phyloP scores from a whole-genome alignment of 2,797 vertebrate genomes.

The Sebastes iracundus region DNA sequence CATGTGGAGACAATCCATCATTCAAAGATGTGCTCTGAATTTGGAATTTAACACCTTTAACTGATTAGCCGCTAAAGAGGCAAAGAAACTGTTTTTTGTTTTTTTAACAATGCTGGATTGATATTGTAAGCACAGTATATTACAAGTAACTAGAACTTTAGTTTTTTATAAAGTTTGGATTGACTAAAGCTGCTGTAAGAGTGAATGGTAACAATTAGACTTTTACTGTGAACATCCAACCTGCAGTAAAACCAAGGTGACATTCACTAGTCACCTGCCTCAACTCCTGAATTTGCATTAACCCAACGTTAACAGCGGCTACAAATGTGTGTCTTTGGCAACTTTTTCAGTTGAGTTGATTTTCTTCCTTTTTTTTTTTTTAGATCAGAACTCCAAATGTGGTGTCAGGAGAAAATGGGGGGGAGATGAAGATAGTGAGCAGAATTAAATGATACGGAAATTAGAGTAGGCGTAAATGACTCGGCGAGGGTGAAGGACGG shows the following conservation, averaged over 20 bases:
- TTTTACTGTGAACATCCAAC: neutral
- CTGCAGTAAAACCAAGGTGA: conserved; percentile 15
- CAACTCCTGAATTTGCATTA: conserved; percentile 11
- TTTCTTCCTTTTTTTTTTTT: conserved; percentile 22
- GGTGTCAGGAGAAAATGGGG: conserved; percentile 45
- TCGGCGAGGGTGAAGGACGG: conserved; percentile 69
- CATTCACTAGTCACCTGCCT: conserved; percentile 19
- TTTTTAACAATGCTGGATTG: neutral
- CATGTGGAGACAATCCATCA: neutral
- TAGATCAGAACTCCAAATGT: conserved; percentile 46
- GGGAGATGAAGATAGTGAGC: conserved; percentile 52
- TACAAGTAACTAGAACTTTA: neutral
- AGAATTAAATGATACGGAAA: conserved; percentile 73
- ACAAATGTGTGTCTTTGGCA: conserved; percentile 17
- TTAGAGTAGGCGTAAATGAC: conserved; percentile 65
- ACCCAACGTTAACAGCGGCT: neutral
- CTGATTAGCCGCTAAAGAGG: neutral
- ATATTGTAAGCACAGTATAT: neutral
- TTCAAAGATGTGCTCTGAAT: no score
- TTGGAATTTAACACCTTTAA: no score
- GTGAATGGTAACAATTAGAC: neutral
- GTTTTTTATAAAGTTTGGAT: neutral
- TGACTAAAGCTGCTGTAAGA: neutral
- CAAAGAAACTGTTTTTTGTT: neutral
- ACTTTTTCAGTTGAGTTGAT: conserved; percentile 35